Evolutionary conservation across 2,113 vertebrate species (phyloP), one percentile per base, ranked within the genome.

Genomic region (Eidolon helvum): DNA sequence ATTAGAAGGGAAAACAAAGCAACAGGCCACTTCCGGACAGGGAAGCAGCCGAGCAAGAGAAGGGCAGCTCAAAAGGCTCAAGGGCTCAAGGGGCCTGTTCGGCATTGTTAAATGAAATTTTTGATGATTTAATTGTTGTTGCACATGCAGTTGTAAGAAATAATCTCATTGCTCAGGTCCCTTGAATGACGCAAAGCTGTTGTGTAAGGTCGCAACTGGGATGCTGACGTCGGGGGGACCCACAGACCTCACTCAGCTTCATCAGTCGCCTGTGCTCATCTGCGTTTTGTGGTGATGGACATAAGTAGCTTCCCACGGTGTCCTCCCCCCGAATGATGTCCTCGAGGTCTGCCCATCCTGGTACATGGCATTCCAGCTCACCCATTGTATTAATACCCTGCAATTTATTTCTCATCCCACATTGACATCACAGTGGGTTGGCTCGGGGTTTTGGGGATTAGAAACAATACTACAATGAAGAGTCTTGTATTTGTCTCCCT

Each of bases 191-290:
- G 82, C 55, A 43, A n/a, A 86, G 38, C 45, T 22, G 0, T 2
- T 43, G 24, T 45, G 5, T 4, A 21, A 10, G 30, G 5, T 38
- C 35, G 16, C 55, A 33, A 1, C 53, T 11, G 16, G 9, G 50
- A 11, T 7, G 19, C 4, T 38, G 33, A 16, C 50, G 1, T 30
- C 2, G 48, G 21, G 1, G 33, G 2, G 7, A 1, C 1, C 7
- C 77, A 2, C 24, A 22, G 19, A 57, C 19, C 55, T 22, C 45
- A 45, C 45, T 45, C 45, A 45, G 45, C 45, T 45, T 45, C 45
- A 9, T 45, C 45, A 45, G 45, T 45, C 11, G 10, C 45, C 45
- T 45, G 45, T 11, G 45, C 55, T 57, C 55, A 22, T 22, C 55
- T 22, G 55, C 24, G 55, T 22, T 57, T 57, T 11, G 45, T 11